Evolutionary conservation across 2,888 invertebrate species (phyloP).

Genomic region (Eupithecia subumbrata): DNA sequence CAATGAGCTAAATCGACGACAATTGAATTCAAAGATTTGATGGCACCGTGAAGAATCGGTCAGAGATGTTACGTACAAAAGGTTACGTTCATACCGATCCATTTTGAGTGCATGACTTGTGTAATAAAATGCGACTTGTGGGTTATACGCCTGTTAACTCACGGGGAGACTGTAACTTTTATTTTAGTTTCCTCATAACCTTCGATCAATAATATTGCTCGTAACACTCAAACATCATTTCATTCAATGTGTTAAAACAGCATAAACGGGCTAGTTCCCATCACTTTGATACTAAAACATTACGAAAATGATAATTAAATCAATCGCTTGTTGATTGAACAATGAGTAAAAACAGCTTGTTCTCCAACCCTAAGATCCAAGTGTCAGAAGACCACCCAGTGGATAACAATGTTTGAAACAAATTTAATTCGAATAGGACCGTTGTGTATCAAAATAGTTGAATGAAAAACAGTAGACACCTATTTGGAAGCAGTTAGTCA

Average conservation of each 20-base stretch:
- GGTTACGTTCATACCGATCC: constrained; percentile 53
- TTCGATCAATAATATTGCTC: too few species aligned
- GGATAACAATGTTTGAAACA: not conserved
- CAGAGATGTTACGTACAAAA: constrained; percentile 67
- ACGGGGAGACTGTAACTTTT: constrained; percentile 19
- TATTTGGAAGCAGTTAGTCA: constrained; percentile 48
- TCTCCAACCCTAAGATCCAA: not conserved
- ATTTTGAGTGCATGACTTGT: constrained; percentile 50
- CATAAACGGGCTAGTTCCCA: not conserved
- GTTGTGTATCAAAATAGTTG: constrained; percentile 23
- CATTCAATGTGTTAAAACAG: not conserved
- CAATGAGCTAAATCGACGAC: constrained; percentile 75
- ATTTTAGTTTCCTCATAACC: not conserved
- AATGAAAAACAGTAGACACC: constrained; percentile 21
- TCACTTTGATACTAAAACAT: not conserved
- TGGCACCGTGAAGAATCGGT: constrained; percentile 76
- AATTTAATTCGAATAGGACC: not conserved
- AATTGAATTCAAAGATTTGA: constrained; percentile 74
- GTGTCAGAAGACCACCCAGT: constrained; percentile 1
- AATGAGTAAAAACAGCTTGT: not conserved
- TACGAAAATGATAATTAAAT: too few species aligned
- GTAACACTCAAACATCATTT: not conserved
- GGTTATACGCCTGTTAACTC: constrained; percentile 39
- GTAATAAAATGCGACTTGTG: constrained; percentile 43
- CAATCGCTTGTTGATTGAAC: not conserved